Percentiles rank a stretch among this genome's conserved stretches.
These are phyloP conservation scores for Andrena marginata DNA, from an alignment of 2,888 invertebrate genomes.

Conservation along the genomic window DNA sequence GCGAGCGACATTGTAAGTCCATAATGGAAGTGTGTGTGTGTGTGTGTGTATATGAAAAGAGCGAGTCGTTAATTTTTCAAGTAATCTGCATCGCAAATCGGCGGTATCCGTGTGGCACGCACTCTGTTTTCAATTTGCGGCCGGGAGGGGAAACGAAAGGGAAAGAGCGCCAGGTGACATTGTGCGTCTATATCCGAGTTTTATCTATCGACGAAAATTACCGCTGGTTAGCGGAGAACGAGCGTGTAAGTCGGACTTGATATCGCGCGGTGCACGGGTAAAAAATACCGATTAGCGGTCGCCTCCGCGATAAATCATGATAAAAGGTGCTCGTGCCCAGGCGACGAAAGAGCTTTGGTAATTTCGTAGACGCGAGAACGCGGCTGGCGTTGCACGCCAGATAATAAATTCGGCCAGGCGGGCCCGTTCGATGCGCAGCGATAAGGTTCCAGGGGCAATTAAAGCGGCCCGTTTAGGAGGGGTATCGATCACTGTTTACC, in stretches of 20 bases:
- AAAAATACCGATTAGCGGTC: constrained; percentile 61
- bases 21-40: background rate
- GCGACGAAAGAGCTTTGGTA: constrained; percentile 33
- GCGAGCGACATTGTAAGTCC: background rate
- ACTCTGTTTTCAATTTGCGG: background rate
- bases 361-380: constrained; percentile 3
- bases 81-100: constrained; percentile 11
- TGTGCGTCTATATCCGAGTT: background rate
- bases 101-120: background rate
- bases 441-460: constrained; percentile 37
- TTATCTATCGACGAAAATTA: constrained; percentile 48
- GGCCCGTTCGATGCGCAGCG: constrained; percentile 23
- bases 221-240: constrained; percentile 37
- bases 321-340: constrained; percentile 56
- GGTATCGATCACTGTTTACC: background rate
- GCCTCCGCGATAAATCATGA: constrained; percentile 65
- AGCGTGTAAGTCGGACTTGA: constrained; percentile 15
- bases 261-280: constrained; percentile 33
- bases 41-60: background rate
- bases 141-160: background rate
- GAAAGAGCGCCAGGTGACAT: constrained; percentile 1
- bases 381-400: background rate
- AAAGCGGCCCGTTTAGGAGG: constrained; percentile 25
- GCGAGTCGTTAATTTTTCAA: background rate
- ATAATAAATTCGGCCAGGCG: constrained; percentile 47